A percentile compares a stretch with the other conserved stretches of the same genome.
phyloP scores from a whole-genome alignment of 2,888 invertebrate species.

The Leptopilina syphax region DNA sequence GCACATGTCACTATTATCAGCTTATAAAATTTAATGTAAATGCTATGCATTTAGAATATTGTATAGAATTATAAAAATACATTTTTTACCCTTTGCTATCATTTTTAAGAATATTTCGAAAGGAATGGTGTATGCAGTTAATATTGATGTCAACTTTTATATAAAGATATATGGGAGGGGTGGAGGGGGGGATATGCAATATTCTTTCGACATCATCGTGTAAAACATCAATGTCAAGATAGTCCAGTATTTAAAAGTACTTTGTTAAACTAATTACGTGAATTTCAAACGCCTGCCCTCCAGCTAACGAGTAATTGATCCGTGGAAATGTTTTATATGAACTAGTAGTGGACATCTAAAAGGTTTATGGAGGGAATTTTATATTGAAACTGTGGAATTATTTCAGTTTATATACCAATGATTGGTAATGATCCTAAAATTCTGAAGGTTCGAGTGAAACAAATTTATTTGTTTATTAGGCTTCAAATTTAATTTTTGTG shows the following conservation, averaged over 20 bases:
- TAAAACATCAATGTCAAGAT: conserved; percentile 34
- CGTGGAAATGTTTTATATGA: not conserved
- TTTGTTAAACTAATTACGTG: conserved; percentile 33
- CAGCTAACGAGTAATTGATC: conserved; percentile 27
- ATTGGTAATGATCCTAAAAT: no score
- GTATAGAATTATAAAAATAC: no score
- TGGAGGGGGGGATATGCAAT: not conserved
- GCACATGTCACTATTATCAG: no score
- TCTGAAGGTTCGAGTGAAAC: not conserved
- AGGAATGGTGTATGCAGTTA: not conserved
- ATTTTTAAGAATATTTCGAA: not conserved
- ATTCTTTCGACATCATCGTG: conserved; percentile 8
- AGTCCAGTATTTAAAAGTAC: conserved; percentile 12
- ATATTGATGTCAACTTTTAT: conserved; percentile 11
- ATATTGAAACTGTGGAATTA: no score
- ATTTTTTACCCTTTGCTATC: not conserved
- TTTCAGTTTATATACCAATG: not conserved
- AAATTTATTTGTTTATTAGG: no score
- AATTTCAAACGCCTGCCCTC: conserved; percentile 1
- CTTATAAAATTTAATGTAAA: no score
- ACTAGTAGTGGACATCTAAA: conserved; percentile 22
- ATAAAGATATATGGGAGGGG: not conserved
- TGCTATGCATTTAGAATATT: no score
- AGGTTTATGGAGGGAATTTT: not conserved
- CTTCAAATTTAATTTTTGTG: no score